phyloP scores from a whole-genome alignment of 2,888 invertebrate genomes.

The Conus canariensis region DNA sequence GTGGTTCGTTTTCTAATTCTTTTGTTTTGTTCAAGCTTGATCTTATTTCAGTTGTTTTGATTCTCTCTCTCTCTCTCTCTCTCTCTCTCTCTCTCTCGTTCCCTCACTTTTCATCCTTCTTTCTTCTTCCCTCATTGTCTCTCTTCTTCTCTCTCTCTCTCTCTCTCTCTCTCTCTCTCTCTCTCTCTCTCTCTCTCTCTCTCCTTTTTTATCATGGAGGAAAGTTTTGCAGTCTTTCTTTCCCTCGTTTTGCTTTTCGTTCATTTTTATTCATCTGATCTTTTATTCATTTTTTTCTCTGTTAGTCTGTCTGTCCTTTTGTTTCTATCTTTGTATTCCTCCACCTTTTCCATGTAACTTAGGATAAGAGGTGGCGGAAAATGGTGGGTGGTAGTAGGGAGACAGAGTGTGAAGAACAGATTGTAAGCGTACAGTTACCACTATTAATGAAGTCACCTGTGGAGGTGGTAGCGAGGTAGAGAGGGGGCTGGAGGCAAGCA shows the following conservation, averaged over 20 bases:
- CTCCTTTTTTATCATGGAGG: neutral
- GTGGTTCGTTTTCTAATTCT: neutral
- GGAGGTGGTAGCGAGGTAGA: too few species aligned
- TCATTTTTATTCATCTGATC: neutral
- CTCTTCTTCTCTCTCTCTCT: too few species aligned
- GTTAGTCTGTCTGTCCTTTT: neutral
- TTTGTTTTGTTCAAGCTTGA: too few species aligned
- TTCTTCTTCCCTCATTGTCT: neutral
- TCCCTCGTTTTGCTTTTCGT: neutral
- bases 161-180: neutral
- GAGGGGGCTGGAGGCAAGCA: too few species aligned
- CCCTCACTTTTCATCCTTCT: neutral
- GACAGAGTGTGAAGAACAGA: too few species aligned
- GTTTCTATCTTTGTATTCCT: neutral
- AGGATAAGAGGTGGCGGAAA: too few species aligned
- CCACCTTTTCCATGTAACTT: too few species aligned
- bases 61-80: neutral
- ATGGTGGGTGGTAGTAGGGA: too few species aligned
- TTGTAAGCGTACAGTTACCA: too few species aligned
- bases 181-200: neutral
- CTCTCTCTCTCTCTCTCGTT: neutral
- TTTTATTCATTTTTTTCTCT: neutral
- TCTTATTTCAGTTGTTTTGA: too few species aligned
- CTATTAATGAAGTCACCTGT: too few species aligned
- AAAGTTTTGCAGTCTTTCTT: neutral